phyloP scores from a whole-genome alignment of 2,113 vertebrate genomes.

The Deroptyus accipitrinus region DNA sequence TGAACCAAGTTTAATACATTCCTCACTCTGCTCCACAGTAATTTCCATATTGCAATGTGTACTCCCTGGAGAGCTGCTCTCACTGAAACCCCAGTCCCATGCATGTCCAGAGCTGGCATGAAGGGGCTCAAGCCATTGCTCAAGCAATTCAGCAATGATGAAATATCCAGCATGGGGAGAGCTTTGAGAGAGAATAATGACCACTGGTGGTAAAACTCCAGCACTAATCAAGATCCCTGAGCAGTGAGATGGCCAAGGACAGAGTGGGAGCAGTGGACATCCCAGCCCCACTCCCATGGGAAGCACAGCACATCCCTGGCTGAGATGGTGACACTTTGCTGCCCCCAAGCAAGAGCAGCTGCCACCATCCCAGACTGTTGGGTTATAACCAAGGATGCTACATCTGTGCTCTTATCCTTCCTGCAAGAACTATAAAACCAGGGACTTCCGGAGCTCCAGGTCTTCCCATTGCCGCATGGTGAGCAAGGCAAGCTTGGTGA shows the following conservation, averaged over 20 bases:
- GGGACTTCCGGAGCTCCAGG: background rate
- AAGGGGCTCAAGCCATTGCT: background rate
- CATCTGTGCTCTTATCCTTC: background rate
- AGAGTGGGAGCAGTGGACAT: fast-evolving
- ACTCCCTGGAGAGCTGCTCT: background rate
- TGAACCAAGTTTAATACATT: conserved; percentile 8
- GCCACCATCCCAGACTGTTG: no score
- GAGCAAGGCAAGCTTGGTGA: background rate
- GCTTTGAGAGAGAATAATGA: background rate
- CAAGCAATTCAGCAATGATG: background rate
- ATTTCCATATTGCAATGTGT: background rate
- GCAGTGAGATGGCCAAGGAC: background rate
- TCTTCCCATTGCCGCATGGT: background rate
- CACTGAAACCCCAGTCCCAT: fast-evolving
- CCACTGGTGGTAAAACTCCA: fast-evolving
- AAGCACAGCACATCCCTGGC: background rate
- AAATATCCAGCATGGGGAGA: no score
- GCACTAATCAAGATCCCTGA: background rate
- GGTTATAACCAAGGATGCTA: background rate
- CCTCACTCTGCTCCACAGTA: background rate
- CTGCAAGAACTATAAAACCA: background rate
- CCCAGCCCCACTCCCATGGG: no score
- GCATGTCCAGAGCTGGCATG: no score
- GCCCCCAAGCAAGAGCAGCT: background rate
- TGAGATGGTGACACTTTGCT: background rate